A percentile compares a stretch with the other conserved stretches of the same genome.
phyloP scores from a whole-genome alignment of 2,797 vertebrate genomes.

The Bradypodion pumilum region DNA sequence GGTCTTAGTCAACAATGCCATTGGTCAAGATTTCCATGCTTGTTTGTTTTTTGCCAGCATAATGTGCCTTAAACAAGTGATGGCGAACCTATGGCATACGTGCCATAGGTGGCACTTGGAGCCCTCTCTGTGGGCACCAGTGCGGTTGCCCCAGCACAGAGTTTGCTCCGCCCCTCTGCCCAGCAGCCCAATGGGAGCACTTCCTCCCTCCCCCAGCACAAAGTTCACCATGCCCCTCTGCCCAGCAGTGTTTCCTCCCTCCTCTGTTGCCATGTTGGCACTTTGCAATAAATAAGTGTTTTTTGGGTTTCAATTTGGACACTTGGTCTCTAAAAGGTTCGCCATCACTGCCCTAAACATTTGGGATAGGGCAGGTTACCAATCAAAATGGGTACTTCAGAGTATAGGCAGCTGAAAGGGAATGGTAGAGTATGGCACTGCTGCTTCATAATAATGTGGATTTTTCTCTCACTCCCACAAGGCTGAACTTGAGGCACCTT shows the following conservation, averaged over 20 bases:
- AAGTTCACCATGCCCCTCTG: too few relatives aligned
- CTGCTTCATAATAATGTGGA: not conserved
- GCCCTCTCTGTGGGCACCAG: too few relatives aligned
- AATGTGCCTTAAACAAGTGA: not conserved
- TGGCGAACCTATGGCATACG: too few relatives aligned
- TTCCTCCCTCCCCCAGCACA: too few relatives aligned
- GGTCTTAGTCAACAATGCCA: not conserved
- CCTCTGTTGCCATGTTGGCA: not conserved
- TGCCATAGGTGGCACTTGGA: too few relatives aligned
- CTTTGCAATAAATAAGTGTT: too few relatives aligned
- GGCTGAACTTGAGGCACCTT: not conserved
- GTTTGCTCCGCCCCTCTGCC: too few relatives aligned
- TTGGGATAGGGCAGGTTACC: not conserved
- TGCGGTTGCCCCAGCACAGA: too few relatives aligned
- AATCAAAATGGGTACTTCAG: not conserved
- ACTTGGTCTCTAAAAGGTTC: too few relatives aligned
- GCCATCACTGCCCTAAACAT: not conserved
- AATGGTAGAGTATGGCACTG: not conserved
- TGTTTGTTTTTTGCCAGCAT: not conserved
- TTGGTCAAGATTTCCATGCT: not conserved
- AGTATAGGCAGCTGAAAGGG: not conserved
- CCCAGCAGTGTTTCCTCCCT: too few relatives aligned
- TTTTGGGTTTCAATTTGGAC: too few relatives aligned
- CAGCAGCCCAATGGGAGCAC: too few relatives aligned
- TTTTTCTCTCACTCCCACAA: not conserved